These are phyloP conservation scores for Chaetodon trifasciatus DNA, from an alignment of 2,797 vertebrate genomes.

Conservation along the genomic window DNA sequence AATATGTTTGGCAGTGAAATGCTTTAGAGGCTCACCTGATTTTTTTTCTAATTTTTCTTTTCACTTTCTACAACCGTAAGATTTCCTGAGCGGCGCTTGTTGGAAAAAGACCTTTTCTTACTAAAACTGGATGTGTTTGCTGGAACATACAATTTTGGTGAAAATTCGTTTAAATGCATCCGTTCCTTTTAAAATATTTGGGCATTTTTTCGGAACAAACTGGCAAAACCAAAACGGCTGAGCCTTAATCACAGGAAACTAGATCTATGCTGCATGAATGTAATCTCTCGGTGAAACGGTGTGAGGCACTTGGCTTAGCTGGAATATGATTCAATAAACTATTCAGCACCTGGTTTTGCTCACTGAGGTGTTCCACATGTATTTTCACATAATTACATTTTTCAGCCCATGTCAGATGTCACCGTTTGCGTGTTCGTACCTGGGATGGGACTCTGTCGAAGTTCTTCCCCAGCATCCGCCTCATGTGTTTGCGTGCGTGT, in stretches of 20 bases:
- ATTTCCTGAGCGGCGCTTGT: not conserved
- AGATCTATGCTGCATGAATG: not conserved
- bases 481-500: constrained; percentile 98
- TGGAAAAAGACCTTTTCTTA: not conserved
- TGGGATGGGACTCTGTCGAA: constrained; percentile 96
- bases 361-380: constrained; percentile 1
- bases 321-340: constrained; percentile 40
- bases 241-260: not conserved
- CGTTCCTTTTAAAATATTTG: constrained; percentile 2
- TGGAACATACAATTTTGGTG: not conserved
- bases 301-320: constrained; percentile 30
- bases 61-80: not conserved
- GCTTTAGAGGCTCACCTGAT: not conserved
- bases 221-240: not conserved
- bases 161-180: not conserved
- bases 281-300: constrained; percentile 13
- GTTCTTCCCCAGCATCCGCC: constrained; percentile 99
- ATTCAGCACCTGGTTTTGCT: constrained; percentile 38
- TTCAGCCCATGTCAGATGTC: constrained; percentile 18
- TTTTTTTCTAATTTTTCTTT: not conserved
- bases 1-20: not conserved
- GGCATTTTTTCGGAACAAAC: not conserved
- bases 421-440: constrained; percentile 79
- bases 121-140: not conserved
- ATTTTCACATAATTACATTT: constrained; percentile 51